These are phyloP conservation scores for Sebastes paucispinis DNA, from an alignment of 2,797 vertebrate genomes.

Conservation along the genomic window DNA sequence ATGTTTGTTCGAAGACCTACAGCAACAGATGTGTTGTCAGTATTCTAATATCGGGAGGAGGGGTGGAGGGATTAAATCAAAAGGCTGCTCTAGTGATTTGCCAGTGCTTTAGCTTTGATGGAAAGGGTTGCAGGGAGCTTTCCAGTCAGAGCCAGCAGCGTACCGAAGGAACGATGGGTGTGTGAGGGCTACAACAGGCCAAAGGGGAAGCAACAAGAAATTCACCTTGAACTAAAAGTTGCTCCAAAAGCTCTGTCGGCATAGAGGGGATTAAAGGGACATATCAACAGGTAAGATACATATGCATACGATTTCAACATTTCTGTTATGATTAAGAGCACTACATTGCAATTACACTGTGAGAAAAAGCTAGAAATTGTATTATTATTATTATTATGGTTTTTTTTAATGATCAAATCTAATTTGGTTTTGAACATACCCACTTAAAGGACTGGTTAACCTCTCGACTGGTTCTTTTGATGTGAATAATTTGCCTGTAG, in stretches of 20 bases:
- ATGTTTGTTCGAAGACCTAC: conserved; percentile 27
- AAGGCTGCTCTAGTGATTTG: conserved; percentile 79
- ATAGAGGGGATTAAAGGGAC: conserved; percentile 16
- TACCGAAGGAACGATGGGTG: conserved; percentile 43
- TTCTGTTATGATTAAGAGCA: background rate
- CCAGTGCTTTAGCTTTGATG: conserved; percentile 75
- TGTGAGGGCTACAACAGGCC: conserved; percentile 31
- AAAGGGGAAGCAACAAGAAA: conserved; percentile 69
- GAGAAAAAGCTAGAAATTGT: background rate
- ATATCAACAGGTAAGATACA: conserved; percentile 65
- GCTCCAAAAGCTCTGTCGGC: background rate
- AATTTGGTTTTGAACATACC: background rate
- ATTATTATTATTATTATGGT: background rate
- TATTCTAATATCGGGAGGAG: conserved; percentile 59
- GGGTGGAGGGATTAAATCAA: conserved; percentile 76
- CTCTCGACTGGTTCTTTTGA: background rate
- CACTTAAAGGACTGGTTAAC: background rate
- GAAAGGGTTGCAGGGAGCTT: conserved; percentile 68
- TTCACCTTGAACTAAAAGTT: conserved; percentile 25
- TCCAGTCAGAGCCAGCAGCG: conserved; percentile 50
- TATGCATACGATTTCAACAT: background rate
- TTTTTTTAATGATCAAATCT: background rate
- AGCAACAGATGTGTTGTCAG: conserved; percentile 79
- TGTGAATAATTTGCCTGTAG: background rate
- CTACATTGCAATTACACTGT: background rate